Base-by-base conservation (phyloP, 2,797 vertebrate genomes). In the Taenioides sp. region DNA sequence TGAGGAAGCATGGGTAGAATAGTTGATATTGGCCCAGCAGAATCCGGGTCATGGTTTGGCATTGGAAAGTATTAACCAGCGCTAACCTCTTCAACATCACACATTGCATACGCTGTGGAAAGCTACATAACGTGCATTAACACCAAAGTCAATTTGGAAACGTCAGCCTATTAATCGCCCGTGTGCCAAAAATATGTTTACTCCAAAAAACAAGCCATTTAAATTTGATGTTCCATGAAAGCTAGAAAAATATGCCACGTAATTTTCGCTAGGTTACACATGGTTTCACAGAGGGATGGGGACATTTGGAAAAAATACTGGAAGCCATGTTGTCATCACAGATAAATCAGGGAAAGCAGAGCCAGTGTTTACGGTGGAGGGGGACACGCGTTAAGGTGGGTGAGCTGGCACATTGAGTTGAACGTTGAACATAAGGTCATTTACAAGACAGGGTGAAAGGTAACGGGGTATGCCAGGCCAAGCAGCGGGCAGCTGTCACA, bases 261-360 rank as follows among this genome's bases (percentile, higher is more conserved):
- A 47, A 27, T 73, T 79, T 55, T 77, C 73, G 78, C 80, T 70
- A 74, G 80, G 47, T 61, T 79, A 67, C 76, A 75, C 86, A 86
- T 79, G 27, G 74, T 71, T 84, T 65, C 71, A 61, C 37, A 73
- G 71, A 86, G 66, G 66, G 18, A 67, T 75, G 74, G 68, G 54
- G 76, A 80, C 79, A 69, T 74, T 65, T 70, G 55, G 80, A 71
- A 79, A 37, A 72, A 67, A 72, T 66, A 71, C 80, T 85, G 78
- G 76, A 74, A 79, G 76, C 78, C 50, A 72, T 70, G 72, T 74
- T 86, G 85, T 84, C 85, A 82, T 79, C 31, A 59, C 47, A 10
- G 69, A 83, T 86, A 79, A 73, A 88, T 86, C 82, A 80, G 31
- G 18, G 49, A 7, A 73, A 71, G 72, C 66, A 73, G 58, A 67